Conservation (phyloP, 2,888 invertebrate genomes). For the Pyrrhia umbra region DNA sequence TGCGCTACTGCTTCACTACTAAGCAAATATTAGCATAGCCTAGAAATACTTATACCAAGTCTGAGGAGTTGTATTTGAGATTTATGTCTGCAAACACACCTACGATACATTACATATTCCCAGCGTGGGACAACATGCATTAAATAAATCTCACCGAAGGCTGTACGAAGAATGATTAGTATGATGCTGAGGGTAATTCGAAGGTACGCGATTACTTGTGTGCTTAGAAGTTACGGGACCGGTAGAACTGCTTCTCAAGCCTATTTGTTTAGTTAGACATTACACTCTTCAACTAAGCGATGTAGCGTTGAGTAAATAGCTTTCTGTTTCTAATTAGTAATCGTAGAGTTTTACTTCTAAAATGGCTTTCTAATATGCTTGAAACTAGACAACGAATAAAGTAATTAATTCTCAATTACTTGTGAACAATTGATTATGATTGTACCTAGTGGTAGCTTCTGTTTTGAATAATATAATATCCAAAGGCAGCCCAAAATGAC, state of each 20-base stretch:
- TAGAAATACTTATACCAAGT: neutral
- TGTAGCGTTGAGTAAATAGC: conserved; percentile 15
- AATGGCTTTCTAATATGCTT: neutral
- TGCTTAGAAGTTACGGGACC: conserved; percentile 36
- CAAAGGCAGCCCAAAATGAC: neutral
- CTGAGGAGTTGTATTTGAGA: neutral
- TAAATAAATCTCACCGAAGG: neutral
- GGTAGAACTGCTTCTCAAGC: conserved; percentile 47
- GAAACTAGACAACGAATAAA: too few species aligned
- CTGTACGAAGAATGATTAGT: conserved; percentile 11
- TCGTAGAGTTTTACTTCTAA: neutral
- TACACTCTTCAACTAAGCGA: conserved; percentile 14
- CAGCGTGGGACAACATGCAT: neutral
- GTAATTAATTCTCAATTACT: too few species aligned
- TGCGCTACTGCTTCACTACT: neutral
- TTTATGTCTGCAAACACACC: neutral
- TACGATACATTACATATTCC: neutral
- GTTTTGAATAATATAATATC: neutral
- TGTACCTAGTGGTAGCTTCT: too few species aligned
- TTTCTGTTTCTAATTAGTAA: conserved; percentile 9
- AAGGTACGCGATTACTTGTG: conserved; percentile 37
- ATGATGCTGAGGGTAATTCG: conserved; percentile 24
- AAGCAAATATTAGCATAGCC: neutral
- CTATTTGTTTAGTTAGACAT: conserved; percentile 42
- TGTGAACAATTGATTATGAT: too few species aligned